Base-by-base conservation (phyloP, 2,888 invertebrate species). In the Noctua pronuba region DNA sequence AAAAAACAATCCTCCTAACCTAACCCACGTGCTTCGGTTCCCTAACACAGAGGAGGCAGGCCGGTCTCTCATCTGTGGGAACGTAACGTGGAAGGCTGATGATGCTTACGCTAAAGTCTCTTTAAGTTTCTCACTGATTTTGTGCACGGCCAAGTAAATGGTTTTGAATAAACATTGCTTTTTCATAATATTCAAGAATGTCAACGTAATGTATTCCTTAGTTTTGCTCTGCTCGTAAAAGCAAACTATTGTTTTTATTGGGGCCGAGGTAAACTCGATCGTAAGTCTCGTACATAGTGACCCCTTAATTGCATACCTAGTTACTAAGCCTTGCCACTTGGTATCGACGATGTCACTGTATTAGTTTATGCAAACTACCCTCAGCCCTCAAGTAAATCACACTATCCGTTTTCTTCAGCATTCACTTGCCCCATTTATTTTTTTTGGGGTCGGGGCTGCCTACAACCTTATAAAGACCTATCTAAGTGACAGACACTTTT, bases 181-280 rank as follows among this genome's bases (percentile, higher is more conserved):
- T 52, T 65, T 31, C 31, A n/a, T 24, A 62, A 46, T 24, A 46
- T 75, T 55, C 44, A 75, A 55, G 65, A 62, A 55, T 79, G 79
- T 46, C 60, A 67, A 35, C 46, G 58, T 62, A 71, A 62, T 71
- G 31, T 67, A 71, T 73, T 73, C 72, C 38, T 60, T 41, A 73
- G 83, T 55, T 64, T 52, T 67, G 58, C 52, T 76, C 38, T 60
- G 49, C n/a, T 73, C 84, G 73, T 80, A 73, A 79, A 79, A 70
- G 44, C 28, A 41, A 75, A 76, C 75, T 68, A 83, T 83, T 84
- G 83, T 83, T 74, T 38, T 70, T 65, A 84, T 80, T 46, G 75
- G 62, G 84, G 75, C 80, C 83, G 83, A 83, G 80, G 83, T 71
- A 76, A 83, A 80, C 83, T 31, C 62, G 73, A 44, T 79, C 73